Evolutionary conservation across 2,113 vertebrate species (phyloP), one percentile per base, ranked within the genome.

Genomic region (Garra rufa): DNA sequence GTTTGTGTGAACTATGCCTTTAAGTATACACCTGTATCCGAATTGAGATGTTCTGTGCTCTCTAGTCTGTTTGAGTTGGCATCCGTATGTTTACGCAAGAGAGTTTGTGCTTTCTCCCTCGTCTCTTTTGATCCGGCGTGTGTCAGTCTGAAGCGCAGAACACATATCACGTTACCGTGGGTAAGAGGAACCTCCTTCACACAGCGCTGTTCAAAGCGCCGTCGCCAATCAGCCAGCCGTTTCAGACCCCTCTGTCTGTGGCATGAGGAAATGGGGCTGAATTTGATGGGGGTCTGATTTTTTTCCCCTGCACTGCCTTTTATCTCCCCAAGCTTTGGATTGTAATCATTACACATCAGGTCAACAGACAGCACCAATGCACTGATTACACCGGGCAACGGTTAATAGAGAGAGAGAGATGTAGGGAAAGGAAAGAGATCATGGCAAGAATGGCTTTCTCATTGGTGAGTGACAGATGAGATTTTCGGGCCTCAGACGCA

Each of bases 161-260:
- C 88, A 89, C 85, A 84, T 93, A 92, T 92, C 90, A 86, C 81
- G 88, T 93, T 93, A 91, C 92, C 7, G 44, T 30, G 46, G 86
- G 88, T 85, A 90, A 89, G 57, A 61, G 59, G 1, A 81, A 30
- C 59, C 82, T 81, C 71, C 3, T 30, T 87, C 80, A 59, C 44
- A 88, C 91, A 92, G 73, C 41, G 9, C 24, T 41, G 11, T 71
- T 52, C 65, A 55, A 69, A 76, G 82, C 44, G 21, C 73, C 38
- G 83, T 30, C 89, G 90, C 92, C 84, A 92, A 91, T 92, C 78
- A 89, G 86, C 88, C 83, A 69, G 83, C 74, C 81, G 80, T 14
- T 67, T 67, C 59, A 65, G 59, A 80, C 48, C 87, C 69, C 90
- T 90, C 81, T 1, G 81, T 52, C 65, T 46, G 76, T 79, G 76